A percentile compares a stretch with the other conserved stretches of the same genome.
Conservation (phyloP, 2,797 vertebrate genomes). For the Gobionotothen gibberifrons region DNA sequence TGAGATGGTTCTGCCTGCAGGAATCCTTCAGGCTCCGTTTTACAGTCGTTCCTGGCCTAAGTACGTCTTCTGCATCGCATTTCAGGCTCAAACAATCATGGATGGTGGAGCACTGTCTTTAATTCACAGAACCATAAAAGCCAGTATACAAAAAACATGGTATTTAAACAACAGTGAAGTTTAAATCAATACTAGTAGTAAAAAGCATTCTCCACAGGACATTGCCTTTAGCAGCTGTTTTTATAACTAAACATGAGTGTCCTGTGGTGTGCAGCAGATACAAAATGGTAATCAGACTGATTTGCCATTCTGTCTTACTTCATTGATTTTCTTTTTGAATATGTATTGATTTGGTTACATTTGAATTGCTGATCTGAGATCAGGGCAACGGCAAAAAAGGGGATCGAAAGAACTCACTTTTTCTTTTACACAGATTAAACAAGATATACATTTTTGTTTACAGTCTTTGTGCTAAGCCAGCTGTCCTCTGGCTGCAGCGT, state of each 20-base stretch:
- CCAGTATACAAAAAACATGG: neutral
- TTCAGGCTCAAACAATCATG: neutral
- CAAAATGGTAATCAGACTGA: neutral
- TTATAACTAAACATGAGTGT: neutral
- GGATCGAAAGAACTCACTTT: no score
- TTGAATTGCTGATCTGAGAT: neutral
- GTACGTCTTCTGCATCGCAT: constrained; percentile 75
- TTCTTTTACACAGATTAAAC: no score
- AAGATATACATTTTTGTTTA: no score
- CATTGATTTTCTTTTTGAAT: neutral
- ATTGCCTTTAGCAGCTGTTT: neutral
- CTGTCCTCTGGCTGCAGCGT: no score
- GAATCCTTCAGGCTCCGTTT: constrained; percentile 96
- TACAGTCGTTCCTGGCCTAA: constrained; percentile 91
- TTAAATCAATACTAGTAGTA: neutral
- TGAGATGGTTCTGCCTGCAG: constrained; percentile 96
- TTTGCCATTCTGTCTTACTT: neutral
- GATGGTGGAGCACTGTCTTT: neutral
- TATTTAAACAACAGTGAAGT: neutral
- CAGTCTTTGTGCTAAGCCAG: no score
- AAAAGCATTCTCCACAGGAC: neutral
- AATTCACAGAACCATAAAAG: neutral
- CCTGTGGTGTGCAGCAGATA: neutral
- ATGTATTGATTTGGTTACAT: neutral
- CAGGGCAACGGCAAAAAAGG: neutral